A percentile compares a stretch with the other conserved stretches of the same genome.
These are phyloP conservation scores for Chinchilla lanigera DNA, from an alignment of 2,113 vertebrate species.

Conservation along the genomic window DNA sequence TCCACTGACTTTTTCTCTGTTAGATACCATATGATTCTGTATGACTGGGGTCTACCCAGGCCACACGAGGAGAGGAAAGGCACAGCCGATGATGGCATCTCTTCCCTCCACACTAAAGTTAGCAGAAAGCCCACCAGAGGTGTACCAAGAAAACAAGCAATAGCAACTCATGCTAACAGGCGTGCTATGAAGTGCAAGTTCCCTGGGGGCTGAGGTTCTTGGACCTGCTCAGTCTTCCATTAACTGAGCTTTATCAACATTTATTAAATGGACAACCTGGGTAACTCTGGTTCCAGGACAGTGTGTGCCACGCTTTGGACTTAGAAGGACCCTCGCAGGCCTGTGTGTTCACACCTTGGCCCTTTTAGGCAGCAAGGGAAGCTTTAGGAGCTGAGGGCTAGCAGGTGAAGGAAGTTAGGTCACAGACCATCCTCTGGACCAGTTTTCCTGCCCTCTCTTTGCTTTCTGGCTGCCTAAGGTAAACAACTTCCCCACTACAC, in stretches of 20 bases:
- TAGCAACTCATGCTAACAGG: background rate
- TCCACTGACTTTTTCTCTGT: background rate
- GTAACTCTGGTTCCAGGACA: background rate
- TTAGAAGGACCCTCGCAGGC: background rate
- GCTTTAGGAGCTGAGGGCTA: background rate
- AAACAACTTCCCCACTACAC: background rate
- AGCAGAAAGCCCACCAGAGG: background rate
- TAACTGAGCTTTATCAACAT: background rate
- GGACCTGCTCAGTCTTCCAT: background rate
- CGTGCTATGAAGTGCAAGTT: background rate
- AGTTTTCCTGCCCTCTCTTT: background rate
- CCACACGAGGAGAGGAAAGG: background rate
- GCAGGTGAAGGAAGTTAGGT: background rate
- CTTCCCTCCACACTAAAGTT: background rate
- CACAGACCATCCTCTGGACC: background rate
- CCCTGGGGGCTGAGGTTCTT: background rate
- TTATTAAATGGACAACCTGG: background rate
- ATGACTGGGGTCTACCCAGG: background rate
- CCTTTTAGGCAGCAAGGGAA: background rate
- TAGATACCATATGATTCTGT: conserved; percentile 2
- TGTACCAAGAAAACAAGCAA: conserved; percentile 36
- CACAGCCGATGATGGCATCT: background rate
- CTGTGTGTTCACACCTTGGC: background rate
- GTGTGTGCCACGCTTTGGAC: background rate
- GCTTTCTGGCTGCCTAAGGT: background rate